Evolutionary conservation across 2,888 invertebrate genomes (phyloP).

Genomic region (Noctua janthina): DNA sequence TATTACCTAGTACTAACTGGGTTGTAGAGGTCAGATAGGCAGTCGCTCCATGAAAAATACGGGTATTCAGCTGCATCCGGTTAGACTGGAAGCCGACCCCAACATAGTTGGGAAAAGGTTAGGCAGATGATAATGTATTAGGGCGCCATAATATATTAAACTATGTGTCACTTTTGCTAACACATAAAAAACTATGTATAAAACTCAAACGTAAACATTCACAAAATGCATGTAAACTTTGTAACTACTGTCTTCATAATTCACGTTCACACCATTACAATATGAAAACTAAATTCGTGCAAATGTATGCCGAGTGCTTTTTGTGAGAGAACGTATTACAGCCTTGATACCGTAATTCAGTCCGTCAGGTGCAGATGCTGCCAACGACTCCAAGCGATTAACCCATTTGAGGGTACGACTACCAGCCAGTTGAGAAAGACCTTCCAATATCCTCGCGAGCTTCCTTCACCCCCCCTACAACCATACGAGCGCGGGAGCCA

Average conservation of each 20-base stretch:
- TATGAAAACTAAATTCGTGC: slow-evolving; percentile 61
- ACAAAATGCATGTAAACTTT: slow-evolving; percentile 16
- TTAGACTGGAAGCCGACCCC: not conserved
- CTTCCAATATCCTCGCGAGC: slow-evolving; percentile 69
- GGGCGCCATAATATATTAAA: not conserved
- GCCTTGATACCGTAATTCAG: slow-evolving; percentile 85
- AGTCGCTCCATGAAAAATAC: not conserved
- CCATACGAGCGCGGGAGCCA: slow-evolving; percentile 58
- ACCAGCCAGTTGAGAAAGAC: slow-evolving; percentile 72
- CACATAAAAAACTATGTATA: not conserved
- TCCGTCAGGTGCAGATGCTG: slow-evolving; percentile 88
- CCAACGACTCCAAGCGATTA: slow-evolving; percentile 86
- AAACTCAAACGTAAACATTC: not conserved
- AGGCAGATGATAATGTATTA: not conserved
- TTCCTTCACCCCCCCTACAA: slow-evolving; percentile 56
- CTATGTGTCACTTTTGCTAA: not conserved
- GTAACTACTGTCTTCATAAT: slow-evolving; percentile 51
- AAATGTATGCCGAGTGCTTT: slow-evolving; percentile 72
- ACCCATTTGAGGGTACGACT: slow-evolving; percentile 84
- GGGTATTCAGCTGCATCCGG: not conserved
- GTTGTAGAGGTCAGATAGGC: not conserved
- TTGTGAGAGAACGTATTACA: slow-evolving; percentile 77
- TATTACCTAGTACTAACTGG: not conserved
- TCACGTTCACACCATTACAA: slow-evolving; percentile 56
- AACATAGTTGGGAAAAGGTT: not conserved